Evolutionary conservation across 2,888 invertebrate species (phyloP).

Genomic region (Spodoptera littoralis): DNA sequence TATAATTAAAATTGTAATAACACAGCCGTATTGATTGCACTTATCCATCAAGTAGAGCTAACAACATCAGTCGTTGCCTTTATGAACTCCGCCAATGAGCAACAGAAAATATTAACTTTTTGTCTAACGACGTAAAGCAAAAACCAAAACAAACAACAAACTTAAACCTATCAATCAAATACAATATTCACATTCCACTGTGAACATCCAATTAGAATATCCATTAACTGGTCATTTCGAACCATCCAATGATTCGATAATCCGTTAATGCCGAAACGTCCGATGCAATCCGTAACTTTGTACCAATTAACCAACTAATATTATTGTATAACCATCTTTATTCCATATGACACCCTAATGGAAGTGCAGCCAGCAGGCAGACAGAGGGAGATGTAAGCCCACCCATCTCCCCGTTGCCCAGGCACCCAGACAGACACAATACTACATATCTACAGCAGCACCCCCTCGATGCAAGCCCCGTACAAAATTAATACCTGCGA

Average conservation of each 20-base stretch:
- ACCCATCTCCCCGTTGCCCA: conserved; percentile 50
- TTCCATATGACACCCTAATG: conserved; percentile 24
- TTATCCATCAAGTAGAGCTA: too few species aligned
- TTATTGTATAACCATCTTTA: conserved; percentile 16
- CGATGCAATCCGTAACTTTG: conserved; percentile 4
- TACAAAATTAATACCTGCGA: conserved; percentile 35
- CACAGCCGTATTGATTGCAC: too few species aligned
- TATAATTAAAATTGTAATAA: too few species aligned
- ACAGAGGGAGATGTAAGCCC: conserved; percentile 47
- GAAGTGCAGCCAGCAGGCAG: conserved; percentile 21
- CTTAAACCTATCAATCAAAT: too few species aligned
- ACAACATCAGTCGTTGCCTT: too few species aligned
- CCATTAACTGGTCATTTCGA: too few species aligned
- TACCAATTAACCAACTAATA: conserved; percentile 28
- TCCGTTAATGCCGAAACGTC: conserved; percentile 7
- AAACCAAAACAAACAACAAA: too few species aligned
- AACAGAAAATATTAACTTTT: too few species aligned
- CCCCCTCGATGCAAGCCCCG: conserved; percentile 14
- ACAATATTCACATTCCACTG: too few species aligned
- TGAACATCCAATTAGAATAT: too few species aligned
- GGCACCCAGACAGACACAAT: conserved; percentile 38
- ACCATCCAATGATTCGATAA: background rate
- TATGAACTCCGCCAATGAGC: too few species aligned
- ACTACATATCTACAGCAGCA: conserved; percentile 10
- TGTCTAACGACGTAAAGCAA: too few species aligned